Evolutionary conservation across 2,797 vertebrate species (phyloP), one percentile per base, ranked within the genome.

Genomic region (Crossoptilon crossoptilon): DNA sequence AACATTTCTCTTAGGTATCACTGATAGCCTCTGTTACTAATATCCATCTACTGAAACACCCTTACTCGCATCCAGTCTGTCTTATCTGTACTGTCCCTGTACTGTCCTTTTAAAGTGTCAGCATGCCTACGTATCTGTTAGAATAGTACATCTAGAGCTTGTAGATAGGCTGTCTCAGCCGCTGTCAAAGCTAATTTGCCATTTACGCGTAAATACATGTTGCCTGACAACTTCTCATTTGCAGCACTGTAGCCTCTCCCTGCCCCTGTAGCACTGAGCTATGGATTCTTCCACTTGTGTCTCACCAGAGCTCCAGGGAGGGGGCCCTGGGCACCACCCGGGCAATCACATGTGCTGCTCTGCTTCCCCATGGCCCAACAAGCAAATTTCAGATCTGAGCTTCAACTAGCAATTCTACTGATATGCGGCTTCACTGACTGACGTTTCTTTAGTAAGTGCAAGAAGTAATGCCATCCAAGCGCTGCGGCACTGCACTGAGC

Each of bases 281-380:
- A 8, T 33, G 8, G 55, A 68, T 49, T 72, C 60, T 58, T 37
- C 31, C 71, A 3, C 3, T 0, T 11, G 14, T 44, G 37, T n/a
- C 72, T 44, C 63, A 86, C 29, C 49, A 63, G 63, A 75, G 11
- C 8, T 23, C 31, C 26, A 63, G 62, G 31, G 49, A 71, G 27
- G 5, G 22, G n/a, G 62, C 26, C 33, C 66, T 64, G 53, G 8
- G 4, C 59, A 60, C 71, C 1, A 14, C 29, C 75, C 1, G 0
- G 60, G 58, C 2, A 7, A 88, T 11, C 0, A 0, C 19, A 13
- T 2, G 0, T 12, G 21, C 10, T 53, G 23, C 66, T 76, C 43
- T 60, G 27, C 43, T 70, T 39, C 35, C 46, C 81, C 8, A 0
- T 31, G 35, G 56, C 64, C 19, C 37, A 64, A 74, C 17, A 55